Conservation (phyloP, 2,797 vertebrate species). For the Eremophila alpestris region DNA sequence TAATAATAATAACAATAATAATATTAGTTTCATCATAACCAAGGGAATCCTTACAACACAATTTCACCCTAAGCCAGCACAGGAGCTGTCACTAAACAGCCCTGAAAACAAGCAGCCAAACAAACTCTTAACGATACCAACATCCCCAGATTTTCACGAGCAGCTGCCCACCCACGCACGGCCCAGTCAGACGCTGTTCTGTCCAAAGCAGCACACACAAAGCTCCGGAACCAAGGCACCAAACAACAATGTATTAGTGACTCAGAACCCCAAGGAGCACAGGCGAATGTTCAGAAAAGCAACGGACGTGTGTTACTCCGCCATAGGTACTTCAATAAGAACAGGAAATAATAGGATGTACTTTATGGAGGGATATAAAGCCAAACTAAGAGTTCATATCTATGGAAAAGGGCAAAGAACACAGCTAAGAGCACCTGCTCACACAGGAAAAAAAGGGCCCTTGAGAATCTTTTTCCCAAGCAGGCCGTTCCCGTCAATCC, state of each 20-base stretch:
- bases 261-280: not conserved
- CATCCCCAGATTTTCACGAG: rapidly evolving
- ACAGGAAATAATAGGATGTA: rapidly evolving
- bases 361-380: rapidly evolving
- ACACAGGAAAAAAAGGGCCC: rapidly evolving
- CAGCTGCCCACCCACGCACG: rapidly evolving
- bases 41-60: not conserved
- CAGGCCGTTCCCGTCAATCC: no score
- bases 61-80: not conserved
- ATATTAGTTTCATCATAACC: not conserved
- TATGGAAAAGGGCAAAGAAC: not conserved
- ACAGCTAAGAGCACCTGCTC: not conserved
- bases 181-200: not conserved
- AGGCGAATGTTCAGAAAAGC: rapidly evolving
- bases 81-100: no score
- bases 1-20: no score
- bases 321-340: rapidly evolving
- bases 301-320: rapidly evolving
- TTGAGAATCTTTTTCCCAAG: rapidly evolving
- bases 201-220: rapidly evolving
- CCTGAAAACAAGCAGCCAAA: not conserved
- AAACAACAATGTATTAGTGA: rapidly evolving
- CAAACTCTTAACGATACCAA: rapidly evolving
- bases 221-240: not conserved
- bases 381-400: rapidly evolving